These are phyloP conservation scores for Tiliacea aurago DNA, from an alignment of 2,888 invertebrate species.

Conservation along the genomic window DNA sequence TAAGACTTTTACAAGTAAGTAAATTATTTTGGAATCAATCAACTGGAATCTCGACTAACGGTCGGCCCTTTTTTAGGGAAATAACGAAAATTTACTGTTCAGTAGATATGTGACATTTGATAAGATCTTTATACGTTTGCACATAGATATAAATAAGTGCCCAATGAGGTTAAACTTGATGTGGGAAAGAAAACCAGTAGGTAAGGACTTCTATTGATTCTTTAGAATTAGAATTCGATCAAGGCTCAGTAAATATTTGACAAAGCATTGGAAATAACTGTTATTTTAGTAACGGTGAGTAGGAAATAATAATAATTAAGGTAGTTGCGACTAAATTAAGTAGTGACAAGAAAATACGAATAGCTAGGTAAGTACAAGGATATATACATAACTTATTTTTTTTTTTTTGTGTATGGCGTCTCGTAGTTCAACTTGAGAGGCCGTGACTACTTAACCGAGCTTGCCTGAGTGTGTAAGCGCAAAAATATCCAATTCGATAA, in stretches of 20 bases:
- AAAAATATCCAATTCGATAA: too few species aligned
- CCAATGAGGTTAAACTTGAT: slow-evolving; percentile 37
- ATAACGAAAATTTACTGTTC: slow-evolving; percentile 62
- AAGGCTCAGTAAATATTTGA: slow-evolving; percentile 41
- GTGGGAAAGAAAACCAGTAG: slow-evolving; percentile 58
- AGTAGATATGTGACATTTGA: slow-evolving; percentile 63
- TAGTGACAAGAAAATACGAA: neutral
- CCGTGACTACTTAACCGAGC: too few species aligned
- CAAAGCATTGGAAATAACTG: slow-evolving; percentile 29
- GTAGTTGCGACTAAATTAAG: neutral
- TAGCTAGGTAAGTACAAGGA: neutral
- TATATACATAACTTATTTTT: too few species aligned
- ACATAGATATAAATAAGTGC: slow-evolving; percentile 36
- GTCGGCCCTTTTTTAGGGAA: slow-evolving; percentile 67
- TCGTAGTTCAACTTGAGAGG: too few species aligned
- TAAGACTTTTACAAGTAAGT: slow-evolving; percentile 72
- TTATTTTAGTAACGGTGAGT: slow-evolving; percentile 35
- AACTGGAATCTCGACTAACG: slow-evolving; percentile 85
- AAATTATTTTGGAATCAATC: slow-evolving; percentile 75
- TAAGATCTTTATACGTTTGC: slow-evolving; percentile 60
- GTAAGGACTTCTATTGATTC: slow-evolving; percentile 26
- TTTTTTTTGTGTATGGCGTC: too few species aligned
- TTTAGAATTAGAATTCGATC: slow-evolving; percentile 43
- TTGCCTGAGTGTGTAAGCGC: too few species aligned
- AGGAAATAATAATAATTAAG: slow-evolving; percentile 27